phyloP scores from a whole-genome alignment of 2,888 invertebrate species.

The Tiliacea citrago region DNA sequence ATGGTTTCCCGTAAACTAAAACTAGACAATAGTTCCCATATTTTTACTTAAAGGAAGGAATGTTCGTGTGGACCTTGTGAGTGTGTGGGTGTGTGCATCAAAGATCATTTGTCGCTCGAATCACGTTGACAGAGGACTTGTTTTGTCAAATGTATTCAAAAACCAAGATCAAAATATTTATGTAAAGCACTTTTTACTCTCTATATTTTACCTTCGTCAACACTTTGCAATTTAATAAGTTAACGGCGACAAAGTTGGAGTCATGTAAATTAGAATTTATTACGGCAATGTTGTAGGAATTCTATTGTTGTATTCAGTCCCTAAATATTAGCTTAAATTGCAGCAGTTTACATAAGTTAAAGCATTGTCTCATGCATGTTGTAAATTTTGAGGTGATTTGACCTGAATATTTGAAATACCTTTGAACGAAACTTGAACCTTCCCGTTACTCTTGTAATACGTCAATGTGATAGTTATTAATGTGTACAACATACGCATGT shows the following conservation, averaged over 20 bases:
- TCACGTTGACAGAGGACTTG: too few relatives aligned
- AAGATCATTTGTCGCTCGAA: too few relatives aligned
- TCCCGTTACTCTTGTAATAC: conserved; percentile 9
- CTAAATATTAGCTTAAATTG: conserved; percentile 27
- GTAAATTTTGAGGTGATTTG: conserved; percentile 55
- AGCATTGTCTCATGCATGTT: conserved; percentile 49
- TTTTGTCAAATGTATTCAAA: too few relatives aligned
- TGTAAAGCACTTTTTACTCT: background rate
- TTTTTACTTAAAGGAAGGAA: too few relatives aligned
- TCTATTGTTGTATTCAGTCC: conserved; percentile 37
- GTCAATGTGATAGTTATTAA: conserved; percentile 19
- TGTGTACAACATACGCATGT: conserved; percentile 4
- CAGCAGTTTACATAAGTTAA: conserved; percentile 34
- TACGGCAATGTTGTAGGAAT: conserved; percentile 30
- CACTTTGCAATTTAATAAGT: conserved; percentile 16
- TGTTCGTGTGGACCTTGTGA: too few relatives aligned
- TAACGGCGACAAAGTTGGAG: conserved; percentile 17
- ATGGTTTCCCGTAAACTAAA: too few relatives aligned
- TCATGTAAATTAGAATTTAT: conserved; percentile 46
- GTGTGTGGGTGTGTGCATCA: too few relatives aligned
- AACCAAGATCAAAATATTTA: background rate
- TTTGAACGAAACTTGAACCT: conserved; percentile 25
- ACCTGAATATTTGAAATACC: conserved; percentile 58
- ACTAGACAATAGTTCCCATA: too few relatives aligned
- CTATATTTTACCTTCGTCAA: background rate